Conservation (phyloP, 1,140 invertebrate species). For the Drosophila serrata region DNA sequence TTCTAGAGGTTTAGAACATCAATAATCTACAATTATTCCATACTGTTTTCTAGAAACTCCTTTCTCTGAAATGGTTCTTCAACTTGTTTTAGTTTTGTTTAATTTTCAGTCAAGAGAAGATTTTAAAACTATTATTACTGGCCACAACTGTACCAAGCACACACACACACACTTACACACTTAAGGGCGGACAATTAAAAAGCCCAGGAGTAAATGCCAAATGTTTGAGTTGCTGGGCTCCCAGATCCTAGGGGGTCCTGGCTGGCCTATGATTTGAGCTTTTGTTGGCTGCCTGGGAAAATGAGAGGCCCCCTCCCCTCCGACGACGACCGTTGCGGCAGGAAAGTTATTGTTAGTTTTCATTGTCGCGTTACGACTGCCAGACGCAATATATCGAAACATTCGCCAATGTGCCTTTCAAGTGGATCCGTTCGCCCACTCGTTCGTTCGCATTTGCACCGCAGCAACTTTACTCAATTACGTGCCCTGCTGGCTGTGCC, state of each 20-base stretch:
- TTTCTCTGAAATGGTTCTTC: background rate
- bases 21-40: too few relatives aligned
- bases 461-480: conserved; percentile 80
- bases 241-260: conserved; percentile 62
- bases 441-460: conserved; percentile 63
- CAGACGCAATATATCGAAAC: conserved; percentile 75
- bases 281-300: conserved; percentile 36
- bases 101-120: too few relatives aligned
- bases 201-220: conserved; percentile 65
- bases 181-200: conserved; percentile 71
- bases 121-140: background rate
- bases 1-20: too few relatives aligned
- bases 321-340: conserved; percentile 4
- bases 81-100: background rate
- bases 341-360: conserved; percentile 74
- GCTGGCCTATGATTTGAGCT: conserved; percentile 71
- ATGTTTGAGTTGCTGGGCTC: conserved; percentile 62
- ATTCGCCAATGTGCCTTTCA: conserved; percentile 66
- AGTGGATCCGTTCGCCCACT: conserved; percentile 50
- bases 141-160: conserved; percentile 23
- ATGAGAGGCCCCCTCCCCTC: conserved; percentile 3
- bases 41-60: too few relatives aligned
- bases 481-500: conserved; percentile 52
- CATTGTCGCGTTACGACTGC: conserved; percentile 48
- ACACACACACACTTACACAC: too few relatives aligned